phyloP scores from a whole-genome alignment of 2,888 invertebrate species.

The Norana najaformis region DNA sequence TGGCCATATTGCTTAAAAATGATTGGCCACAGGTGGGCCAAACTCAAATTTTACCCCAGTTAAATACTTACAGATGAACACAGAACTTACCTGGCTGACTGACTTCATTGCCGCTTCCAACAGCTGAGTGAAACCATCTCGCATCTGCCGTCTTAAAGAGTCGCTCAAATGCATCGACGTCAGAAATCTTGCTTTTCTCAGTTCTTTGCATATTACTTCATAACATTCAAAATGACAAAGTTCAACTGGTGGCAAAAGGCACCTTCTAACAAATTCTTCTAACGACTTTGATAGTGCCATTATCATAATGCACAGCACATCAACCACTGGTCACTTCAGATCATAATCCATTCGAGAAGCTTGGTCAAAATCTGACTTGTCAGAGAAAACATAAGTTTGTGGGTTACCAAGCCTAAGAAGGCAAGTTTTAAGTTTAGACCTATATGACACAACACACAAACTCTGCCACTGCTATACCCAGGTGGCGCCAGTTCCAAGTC shows the following conservation, averaged over 20 bases:
- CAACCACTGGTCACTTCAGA: background rate
- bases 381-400: background rate
- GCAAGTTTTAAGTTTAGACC: background rate
- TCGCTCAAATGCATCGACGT: background rate
- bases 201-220: background rate
- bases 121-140: background rate
- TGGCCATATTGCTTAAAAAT: too few species aligned
- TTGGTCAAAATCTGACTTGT: too few species aligned
- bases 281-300: too few species aligned
- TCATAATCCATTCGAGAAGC: background rate
- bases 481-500: too few species aligned
- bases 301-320: too few species aligned
- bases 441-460: background rate
- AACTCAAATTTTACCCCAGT: too few species aligned
- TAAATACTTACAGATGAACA: background rate
- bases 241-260: too few species aligned
- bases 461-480: too few species aligned
- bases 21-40: too few species aligned
- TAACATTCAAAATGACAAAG: background rate
- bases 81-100: background rate
- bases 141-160: background rate
- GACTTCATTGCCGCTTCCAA: background rate
- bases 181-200: background rate
- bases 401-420: background rate
- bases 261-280: background rate